These are phyloP conservation scores for Platyura marginata DNA, from an alignment of 1,140 invertebrate genomes.

Conservation along the genomic window DNA sequence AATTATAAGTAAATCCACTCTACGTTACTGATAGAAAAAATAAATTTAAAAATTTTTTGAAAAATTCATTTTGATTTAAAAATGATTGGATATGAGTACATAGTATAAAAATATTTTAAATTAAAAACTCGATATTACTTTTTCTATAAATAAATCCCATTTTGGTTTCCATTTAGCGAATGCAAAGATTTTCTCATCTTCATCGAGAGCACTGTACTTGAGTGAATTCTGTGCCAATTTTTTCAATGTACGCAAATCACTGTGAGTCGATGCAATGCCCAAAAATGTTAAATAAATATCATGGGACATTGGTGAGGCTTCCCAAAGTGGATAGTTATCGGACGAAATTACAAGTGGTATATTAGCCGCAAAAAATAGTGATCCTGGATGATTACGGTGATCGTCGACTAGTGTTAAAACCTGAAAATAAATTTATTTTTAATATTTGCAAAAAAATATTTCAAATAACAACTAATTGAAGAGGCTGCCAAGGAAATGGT, in stretches of 20 bases:
- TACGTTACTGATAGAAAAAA: no score
- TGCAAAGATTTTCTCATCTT: slow-evolving; percentile 16
- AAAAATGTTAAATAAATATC: slow-evolving; percentile 60
- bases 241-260: slow-evolving; percentile 44
- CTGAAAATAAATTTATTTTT: no score
- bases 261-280: slow-evolving; percentile 37
- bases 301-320: slow-evolving; percentile 38
- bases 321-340: slow-evolving; percentile 52
- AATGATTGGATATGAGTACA: no score
- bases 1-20: no score
- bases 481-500: no score
- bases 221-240: slow-evolving; percentile 51
- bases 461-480: no score
- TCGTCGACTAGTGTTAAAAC: slow-evolving; percentile 57
- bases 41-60: no score
- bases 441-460: no score
- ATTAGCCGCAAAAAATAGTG: slow-evolving; percentile 38
- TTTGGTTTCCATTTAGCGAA: slow-evolving; percentile 13
- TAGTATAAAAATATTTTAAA: no score
- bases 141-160: slow-evolving; percentile 15
- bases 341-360: slow-evolving; percentile 40
- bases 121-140: no score
- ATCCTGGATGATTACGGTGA: slow-evolving; percentile 61
- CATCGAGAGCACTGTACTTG: slow-evolving; percentile 26
- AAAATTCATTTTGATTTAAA: no score